Conservation (phyloP, 2,113 vertebrate genomes). For the Drymodes brunneopygia region DNA sequence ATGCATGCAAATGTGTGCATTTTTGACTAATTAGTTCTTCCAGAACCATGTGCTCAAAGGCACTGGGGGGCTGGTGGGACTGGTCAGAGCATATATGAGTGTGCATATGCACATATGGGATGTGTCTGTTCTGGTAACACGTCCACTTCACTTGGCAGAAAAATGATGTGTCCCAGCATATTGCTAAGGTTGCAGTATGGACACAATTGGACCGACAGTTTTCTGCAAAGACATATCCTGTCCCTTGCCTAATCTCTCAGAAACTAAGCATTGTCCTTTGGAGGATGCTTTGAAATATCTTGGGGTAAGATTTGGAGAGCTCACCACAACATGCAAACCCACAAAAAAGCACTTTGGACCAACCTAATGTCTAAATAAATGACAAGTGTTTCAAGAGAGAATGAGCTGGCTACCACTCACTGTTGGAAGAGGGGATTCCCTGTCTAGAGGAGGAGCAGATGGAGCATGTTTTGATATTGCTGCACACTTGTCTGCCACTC, state of each 20-base stretch:
- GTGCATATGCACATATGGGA: fast-evolving
- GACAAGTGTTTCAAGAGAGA: neutral
- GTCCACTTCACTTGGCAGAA: neutral
- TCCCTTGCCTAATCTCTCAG: neutral
- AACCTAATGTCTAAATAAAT: neutral
- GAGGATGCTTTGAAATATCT: neutral
- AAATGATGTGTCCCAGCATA: neutral
- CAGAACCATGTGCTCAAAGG: neutral
- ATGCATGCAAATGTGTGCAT: neutral
- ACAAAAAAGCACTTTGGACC: neutral
- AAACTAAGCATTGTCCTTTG: neutral
- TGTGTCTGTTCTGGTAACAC: neutral
- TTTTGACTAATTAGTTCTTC: neutral
- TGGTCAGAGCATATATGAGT: fast-evolving
- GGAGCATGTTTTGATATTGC: neutral
- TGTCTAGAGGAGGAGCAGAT: neutral
- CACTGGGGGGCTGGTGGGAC: too few species aligned
- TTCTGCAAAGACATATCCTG: neutral
- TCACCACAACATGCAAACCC: neutral
- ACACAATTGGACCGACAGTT: neutral
- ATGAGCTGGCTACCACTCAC: neutral
- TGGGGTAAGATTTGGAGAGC: neutral
- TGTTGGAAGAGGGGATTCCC: neutral
- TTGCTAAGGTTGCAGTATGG: neutral
- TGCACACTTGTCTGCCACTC: neutral